A percentile compares a stretch with the other conserved stretches of the same genome.
Evolutionary conservation across 2,113 vertebrate genomes (phyloP).

Genomic region (Pterocles burchelli): DNA sequence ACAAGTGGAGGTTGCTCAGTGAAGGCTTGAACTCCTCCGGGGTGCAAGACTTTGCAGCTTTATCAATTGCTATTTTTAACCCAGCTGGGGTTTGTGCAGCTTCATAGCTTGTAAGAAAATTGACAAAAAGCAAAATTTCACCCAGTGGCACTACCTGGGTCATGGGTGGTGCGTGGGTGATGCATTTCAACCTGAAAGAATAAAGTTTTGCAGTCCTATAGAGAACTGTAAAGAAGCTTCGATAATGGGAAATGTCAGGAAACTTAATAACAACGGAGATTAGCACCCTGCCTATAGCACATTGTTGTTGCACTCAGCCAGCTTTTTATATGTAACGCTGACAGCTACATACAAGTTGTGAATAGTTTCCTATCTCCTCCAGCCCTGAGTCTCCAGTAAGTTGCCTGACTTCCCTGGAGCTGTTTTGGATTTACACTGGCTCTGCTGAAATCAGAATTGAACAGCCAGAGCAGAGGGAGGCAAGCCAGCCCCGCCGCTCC

Average conservation of each 20-base stretch:
- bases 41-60: background rate
- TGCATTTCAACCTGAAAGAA: background rate
- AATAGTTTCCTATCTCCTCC: background rate
- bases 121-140: background rate
- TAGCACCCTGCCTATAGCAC: background rate
- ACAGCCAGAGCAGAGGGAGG: background rate
- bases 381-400: background rate
- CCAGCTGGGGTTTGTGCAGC: background rate
- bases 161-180: background rate
- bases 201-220: background rate
- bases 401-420: background rate
- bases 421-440: background rate
- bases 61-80: background rate
- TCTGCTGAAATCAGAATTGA: background rate
- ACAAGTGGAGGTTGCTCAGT: background rate
- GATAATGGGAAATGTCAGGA: background rate
- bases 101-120: background rate
- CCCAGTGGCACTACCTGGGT: background rate
- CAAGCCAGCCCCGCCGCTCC: background rate
- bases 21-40: background rate
- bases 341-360: constrained; percentile 11
- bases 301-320: background rate
- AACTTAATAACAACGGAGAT: background rate
- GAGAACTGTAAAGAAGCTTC: background rate
- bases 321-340: background rate